phyloP scores from a whole-genome alignment of 2,797 vertebrate genomes.

The Sciurus carolinensis region DNA sequence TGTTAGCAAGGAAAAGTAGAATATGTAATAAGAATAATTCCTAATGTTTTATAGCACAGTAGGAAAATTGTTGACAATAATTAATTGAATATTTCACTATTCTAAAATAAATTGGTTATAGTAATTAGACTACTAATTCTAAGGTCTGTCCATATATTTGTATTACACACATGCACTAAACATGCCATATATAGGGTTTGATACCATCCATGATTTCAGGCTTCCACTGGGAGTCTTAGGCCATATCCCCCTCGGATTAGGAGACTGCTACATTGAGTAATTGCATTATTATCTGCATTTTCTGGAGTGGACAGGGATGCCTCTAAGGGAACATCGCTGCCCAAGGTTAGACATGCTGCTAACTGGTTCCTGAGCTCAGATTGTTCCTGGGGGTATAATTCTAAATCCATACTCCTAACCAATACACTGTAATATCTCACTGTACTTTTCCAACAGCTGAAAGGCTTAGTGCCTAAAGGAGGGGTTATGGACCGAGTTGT shows the following conservation, averaged over 20 bases:
- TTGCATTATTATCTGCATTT: neutral
- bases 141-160: too few relatives aligned
- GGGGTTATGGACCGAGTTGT: neutral
- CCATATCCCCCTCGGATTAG: neutral
- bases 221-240: neutral
- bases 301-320: neutral
- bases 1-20: neutral
- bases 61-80: neutral
- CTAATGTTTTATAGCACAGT: neutral
- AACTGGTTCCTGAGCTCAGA: neutral
- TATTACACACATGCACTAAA: neutral
- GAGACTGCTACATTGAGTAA: neutral
- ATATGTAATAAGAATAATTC: neutral
- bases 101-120: neutral
- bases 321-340: neutral
- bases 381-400: neutral
- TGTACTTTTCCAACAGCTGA: neutral
- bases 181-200: neutral
- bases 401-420: neutral
- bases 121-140: neutral
- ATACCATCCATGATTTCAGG: neutral
- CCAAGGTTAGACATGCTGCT: neutral
- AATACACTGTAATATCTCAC: neutral
- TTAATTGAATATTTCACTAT: neutral
- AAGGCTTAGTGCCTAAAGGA: neutral